These are phyloP conservation scores for Sarcophaga caerulescens DNA, from an alignment of 2,888 invertebrate genomes.

Conservation along the genomic window DNA sequence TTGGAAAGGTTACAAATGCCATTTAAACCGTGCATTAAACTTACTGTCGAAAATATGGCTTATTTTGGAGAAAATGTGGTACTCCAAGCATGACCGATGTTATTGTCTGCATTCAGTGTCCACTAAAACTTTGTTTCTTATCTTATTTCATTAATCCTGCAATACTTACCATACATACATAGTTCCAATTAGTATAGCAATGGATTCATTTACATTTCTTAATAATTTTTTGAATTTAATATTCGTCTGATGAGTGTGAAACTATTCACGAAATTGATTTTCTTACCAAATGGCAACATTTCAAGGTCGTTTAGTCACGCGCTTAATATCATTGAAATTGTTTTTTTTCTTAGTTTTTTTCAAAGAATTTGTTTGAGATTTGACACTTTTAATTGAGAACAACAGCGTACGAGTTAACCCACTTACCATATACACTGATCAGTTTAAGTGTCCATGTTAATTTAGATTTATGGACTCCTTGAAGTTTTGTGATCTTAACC, in stretches of 20 bases:
- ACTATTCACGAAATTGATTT: neutral
- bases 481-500: conserved; percentile 56
- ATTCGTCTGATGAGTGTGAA: neutral
- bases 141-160: too few species aligned
- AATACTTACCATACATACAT: too few species aligned
- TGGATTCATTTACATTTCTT: too few species aligned
- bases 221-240: neutral
- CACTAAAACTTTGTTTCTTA: too few species aligned
- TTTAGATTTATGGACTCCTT: conserved; percentile 70
- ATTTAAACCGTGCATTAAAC: too few species aligned
- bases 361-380: conserved; percentile 65
- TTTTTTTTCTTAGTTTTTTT: conserved; percentile 34
- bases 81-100: too few species aligned
- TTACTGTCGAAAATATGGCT: too few species aligned
- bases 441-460: conserved; percentile 70
- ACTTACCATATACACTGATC: conserved; percentile 64
- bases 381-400: conserved; percentile 67
- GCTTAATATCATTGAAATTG: conserved; percentile 36
- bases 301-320: conserved; percentile 54
- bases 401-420: neutral
- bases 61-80: too few species aligned
- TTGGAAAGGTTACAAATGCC: too few species aligned
- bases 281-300: neutral
- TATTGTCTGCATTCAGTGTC: too few species aligned
- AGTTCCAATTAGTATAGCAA: too few species aligned